A percentile compares a stretch with the other conserved stretches of the same genome.
Conservation (phyloP, 1,140 invertebrate species). For the Papilio glaucus region DNA sequence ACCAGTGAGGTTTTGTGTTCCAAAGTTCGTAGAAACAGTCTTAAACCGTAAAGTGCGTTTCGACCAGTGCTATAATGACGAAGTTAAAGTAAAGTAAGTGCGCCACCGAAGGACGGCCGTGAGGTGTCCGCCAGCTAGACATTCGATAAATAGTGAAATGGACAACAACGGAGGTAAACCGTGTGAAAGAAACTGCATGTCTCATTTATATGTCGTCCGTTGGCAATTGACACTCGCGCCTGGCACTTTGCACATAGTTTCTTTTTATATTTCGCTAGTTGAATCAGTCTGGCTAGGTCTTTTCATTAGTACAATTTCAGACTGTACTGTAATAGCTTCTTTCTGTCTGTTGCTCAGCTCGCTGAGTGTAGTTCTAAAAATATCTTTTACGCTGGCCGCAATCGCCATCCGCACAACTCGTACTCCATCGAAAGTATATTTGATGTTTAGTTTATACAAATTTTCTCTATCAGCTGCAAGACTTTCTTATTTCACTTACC, state of each 20-base stretch:
- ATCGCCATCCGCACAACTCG: constrained; percentile 44
- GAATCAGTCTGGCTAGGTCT: constrained; percentile 36
- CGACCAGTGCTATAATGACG: constrained; percentile 60
- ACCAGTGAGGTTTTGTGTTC: constrained; percentile 69
- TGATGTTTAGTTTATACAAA: constrained; percentile 39
- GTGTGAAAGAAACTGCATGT: constrained; percentile 72
- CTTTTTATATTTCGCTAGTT: constrained; percentile 28
- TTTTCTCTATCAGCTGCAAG: neutral
- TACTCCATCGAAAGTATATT: constrained; percentile 48
- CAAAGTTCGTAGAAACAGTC: constrained; percentile 59
- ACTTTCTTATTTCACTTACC: constrained; percentile 1
- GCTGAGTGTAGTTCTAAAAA: constrained; percentile 70
- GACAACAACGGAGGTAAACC: constrained; percentile 79
- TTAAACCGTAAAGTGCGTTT: constrained; percentile 64
- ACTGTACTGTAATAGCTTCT: constrained; percentile 51
- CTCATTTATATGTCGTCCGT: constrained; percentile 48
- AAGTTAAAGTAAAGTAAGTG: constrained; percentile 75
- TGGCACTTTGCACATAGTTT: constrained; percentile 67
- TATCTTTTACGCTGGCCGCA: constrained; percentile 62
- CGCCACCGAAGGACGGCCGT: constrained; percentile 64
- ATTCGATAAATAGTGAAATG: constrained; percentile 69
- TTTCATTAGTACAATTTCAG: constrained; percentile 49
- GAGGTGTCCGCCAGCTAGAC: constrained; percentile 66
- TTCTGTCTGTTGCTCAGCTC: constrained; percentile 56
- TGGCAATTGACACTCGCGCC: constrained; percentile 59